Base-by-base conservation (phyloP, 92 coral and sea anemone genomes). In the Pocillopora grandis region DNA sequence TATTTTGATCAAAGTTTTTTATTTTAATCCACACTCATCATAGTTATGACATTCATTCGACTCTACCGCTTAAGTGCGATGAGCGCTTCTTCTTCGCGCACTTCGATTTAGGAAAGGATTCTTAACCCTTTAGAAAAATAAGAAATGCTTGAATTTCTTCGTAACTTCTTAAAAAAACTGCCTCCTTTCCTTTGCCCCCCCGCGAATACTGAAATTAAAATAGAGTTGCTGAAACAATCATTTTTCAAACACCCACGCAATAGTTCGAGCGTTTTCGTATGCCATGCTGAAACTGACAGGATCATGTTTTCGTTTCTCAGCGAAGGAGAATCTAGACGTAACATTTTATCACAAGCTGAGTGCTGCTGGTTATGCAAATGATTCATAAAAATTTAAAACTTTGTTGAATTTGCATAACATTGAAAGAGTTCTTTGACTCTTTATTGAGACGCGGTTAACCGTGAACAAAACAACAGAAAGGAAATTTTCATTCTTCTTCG, bases 381-480 rank as follows among this genome's bases (percentile, higher is more conserved):
- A 36, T 17, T 36, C 42, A 81, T 81, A 71, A 81, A 81, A 71
- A 19, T 81, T 81, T 81, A 42, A 71, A 81, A 71, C 77, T 14
- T 61, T 2, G 70, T 37, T 10, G 61, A 71, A 81, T 81, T 81
- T 81, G 85, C 85, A 81, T 81, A 21, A 23, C 48, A 23, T 23
- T 58, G 61, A 81, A 70, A 27, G 68, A 81, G 75, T 70, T 70
- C 69, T 58, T 18, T 80, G 76, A 69, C 35, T 76, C 27, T 23
- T 81, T 62, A 81, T 71, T 69, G 84, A 71, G 52, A 70, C 37
- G 52, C 85, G 71, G 85, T 81, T 81, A 71, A 70, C 85, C 85
- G 85, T 81, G 76, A 71, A 81, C 36, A 80, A 12, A 60, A 71
- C 52, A 81, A 81, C 85, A 58, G 21, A 20, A 37, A 55, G 42